These are phyloP conservation scores for Macroteleia sp. DNA, from an alignment of 2,888 invertebrate species.

Conservation along the genomic window DNA sequence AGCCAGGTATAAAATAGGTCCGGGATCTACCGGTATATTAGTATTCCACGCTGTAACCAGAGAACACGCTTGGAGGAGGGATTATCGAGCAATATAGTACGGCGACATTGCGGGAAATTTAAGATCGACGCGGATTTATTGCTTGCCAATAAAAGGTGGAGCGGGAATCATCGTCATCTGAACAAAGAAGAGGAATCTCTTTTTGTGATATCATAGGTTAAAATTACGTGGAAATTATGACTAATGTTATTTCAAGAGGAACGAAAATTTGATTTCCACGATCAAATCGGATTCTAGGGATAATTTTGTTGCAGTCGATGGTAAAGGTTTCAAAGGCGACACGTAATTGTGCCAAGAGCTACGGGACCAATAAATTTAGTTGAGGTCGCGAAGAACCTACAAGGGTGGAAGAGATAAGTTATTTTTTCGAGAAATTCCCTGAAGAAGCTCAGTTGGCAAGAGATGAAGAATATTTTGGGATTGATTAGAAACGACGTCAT, in stretches of 20 bases:
- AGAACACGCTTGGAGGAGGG: constrained; percentile 41
- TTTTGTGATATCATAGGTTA: neutral
- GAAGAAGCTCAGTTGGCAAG: neutral
- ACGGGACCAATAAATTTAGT: constrained; percentile 14
- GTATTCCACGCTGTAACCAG: constrained; percentile 54
- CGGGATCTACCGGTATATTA: constrained; percentile 47
- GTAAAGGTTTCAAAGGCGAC: constrained; percentile 3
- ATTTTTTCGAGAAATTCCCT: neutral
- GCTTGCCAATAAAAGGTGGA: constrained; percentile 53
- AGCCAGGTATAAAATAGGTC: constrained; percentile 57
- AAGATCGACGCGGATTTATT: constrained; percentile 56
- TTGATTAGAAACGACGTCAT: too few species aligned
- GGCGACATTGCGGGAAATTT: constrained; percentile 58
- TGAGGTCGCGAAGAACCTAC: neutral
- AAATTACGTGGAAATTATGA: constrained; percentile 6
- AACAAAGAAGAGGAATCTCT: neutral
- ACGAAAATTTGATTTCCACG: constrained; percentile 6
- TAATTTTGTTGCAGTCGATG: constrained; percentile 22
- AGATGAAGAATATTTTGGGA: too few species aligned
- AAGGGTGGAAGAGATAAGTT: constrained; percentile 17
- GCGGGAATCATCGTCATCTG: constrained; percentile 14
- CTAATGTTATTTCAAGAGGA: neutral
- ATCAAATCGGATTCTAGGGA: constrained; percentile 1
- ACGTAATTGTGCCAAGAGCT: neutral
- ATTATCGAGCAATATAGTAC: constrained; percentile 56